These are phyloP conservation scores for Uria aalge DNA, from an alignment of 2,113 vertebrate species.

Conservation along the genomic window DNA sequence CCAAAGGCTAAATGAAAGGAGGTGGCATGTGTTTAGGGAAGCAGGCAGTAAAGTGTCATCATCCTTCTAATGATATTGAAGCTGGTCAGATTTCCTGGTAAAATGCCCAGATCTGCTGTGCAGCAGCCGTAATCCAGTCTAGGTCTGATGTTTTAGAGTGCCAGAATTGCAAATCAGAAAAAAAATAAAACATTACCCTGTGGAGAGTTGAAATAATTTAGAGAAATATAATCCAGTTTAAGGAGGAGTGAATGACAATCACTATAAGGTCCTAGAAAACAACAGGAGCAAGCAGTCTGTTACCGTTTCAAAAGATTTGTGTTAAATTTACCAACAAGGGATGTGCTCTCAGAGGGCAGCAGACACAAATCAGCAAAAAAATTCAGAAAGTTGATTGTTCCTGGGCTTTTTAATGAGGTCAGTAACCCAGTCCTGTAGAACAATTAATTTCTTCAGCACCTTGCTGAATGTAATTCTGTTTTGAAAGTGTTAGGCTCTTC, in stretches of 20 bases:
- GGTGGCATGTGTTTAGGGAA: background rate
- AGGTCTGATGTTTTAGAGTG: background rate
- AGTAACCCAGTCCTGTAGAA: conserved; percentile 31
- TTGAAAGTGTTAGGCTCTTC: background rate
- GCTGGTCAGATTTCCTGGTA: conserved; percentile 16
- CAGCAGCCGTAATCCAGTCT: background rate
- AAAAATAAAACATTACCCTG: background rate
- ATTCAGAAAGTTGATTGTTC: background rate
- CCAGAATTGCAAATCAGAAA: conserved; percentile 12
- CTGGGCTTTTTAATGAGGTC: conserved; percentile 38
- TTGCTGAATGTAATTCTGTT: conserved; percentile 37
- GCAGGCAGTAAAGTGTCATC: conserved; percentile 37
- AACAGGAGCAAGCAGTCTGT: background rate
- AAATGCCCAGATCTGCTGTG: conserved; percentile 43
- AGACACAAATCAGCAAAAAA: background rate
- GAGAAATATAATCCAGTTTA: background rate
- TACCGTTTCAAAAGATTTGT: background rate
- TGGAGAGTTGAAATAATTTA: conserved; percentile 8
- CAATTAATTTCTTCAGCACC: conserved; percentile 45
- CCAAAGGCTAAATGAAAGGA: conserved; percentile 21
- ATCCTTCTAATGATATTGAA: conserved; percentile 47
- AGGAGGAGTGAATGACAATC: background rate
- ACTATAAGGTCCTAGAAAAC: background rate
- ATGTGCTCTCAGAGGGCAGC: background rate
- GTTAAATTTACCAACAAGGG: background rate